phyloP scores from a whole-genome alignment of 2,113 vertebrate species.

The Scomber japonicus region DNA sequence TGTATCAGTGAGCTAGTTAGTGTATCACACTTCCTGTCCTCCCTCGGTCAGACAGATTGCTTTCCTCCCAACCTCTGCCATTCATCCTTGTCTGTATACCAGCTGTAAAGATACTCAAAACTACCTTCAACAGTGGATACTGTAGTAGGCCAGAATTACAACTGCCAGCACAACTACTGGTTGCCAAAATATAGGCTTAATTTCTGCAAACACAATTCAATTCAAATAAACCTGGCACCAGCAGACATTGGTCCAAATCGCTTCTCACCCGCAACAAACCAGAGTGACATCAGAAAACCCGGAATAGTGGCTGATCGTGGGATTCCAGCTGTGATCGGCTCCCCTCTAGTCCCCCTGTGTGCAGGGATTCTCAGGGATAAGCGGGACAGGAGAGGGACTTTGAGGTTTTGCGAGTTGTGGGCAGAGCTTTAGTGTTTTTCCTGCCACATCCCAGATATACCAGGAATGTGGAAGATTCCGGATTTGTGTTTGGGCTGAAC shows the following conservation, averaged over 20 bases:
- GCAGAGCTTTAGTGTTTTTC: constrained; percentile 66
- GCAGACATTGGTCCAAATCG: constrained; percentile 61
- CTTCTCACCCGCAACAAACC: constrained; percentile 66
- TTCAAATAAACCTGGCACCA: constrained; percentile 38
- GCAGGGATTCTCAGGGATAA: constrained; percentile 79
- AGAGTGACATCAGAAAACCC: constrained; percentile 49
- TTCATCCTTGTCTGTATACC: constrained; percentile 11
- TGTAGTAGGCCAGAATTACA: constrained; percentile 22
- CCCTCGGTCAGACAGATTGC: constrained; percentile 27
- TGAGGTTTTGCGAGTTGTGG: constrained; percentile 65
- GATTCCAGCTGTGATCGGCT: constrained; percentile 75
- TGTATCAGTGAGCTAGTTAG: constrained; percentile 38
- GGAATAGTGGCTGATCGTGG: constrained; percentile 62
- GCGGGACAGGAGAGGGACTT: constrained; percentile 68
- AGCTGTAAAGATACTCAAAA: constrained; percentile 27
- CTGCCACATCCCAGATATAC: constrained; percentile 74
- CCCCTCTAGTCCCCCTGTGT: constrained; percentile 60
- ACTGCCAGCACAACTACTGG: neutral
- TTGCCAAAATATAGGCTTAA: constrained; percentile 6
- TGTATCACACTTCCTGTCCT: constrained; percentile 37
- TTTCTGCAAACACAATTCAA: constrained; percentile 43
- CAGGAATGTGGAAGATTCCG: constrained; percentile 70
- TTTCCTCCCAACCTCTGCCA: constrained; percentile 28
- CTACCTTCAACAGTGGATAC: constrained; percentile 9
- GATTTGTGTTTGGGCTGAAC: constrained; percentile 84